These are phyloP conservation scores for Empidonax alnorum DNA, from an alignment of 2,113 vertebrate species.

Conservation along the genomic window DNA sequence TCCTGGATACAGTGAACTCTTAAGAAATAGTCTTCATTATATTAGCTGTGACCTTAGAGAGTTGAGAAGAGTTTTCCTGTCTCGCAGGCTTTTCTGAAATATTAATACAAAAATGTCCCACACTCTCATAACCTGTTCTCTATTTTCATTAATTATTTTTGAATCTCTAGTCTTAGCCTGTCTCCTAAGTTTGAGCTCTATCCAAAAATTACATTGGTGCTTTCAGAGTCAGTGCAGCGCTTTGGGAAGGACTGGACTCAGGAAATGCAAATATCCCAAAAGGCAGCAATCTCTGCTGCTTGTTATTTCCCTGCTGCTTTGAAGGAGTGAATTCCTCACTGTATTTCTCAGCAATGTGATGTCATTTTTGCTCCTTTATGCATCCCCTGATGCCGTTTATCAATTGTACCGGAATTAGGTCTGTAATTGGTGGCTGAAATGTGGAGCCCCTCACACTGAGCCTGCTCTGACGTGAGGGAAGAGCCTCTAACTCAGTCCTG, in stretches of 20 bases:
- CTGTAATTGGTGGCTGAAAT: neutral
- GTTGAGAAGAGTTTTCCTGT: constrained; percentile 42
- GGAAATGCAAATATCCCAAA: neutral
- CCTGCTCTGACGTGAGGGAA: neutral
- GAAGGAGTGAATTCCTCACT: neutral
- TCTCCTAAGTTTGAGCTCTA: neutral
- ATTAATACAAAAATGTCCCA: constrained; percentile 12
- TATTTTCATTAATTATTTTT: constrained; percentile 44
- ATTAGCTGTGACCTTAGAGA: constrained; percentile 37
- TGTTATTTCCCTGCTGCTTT: neutral
- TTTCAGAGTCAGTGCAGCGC: neutral
- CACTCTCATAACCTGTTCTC: neutral
- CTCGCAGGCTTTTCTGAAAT: constrained; percentile 27
- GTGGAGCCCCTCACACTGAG: rapidly evolving
- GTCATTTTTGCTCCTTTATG: neutral
- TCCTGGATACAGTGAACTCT: constrained; percentile 16
- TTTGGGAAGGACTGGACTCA: neutral
- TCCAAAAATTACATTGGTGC: neutral
- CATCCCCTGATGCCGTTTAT: neutral
- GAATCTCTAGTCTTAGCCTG: neutral
- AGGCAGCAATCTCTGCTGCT: neutral
- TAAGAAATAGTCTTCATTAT: constrained; percentile 38
- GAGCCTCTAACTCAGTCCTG: neutral
- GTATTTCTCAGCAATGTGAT: rapidly evolving
- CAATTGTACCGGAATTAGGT: neutral